phyloP scores from a whole-genome alignment of 2,113 vertebrate genomes.

The Tretioscincus oriximinensis region DNA sequence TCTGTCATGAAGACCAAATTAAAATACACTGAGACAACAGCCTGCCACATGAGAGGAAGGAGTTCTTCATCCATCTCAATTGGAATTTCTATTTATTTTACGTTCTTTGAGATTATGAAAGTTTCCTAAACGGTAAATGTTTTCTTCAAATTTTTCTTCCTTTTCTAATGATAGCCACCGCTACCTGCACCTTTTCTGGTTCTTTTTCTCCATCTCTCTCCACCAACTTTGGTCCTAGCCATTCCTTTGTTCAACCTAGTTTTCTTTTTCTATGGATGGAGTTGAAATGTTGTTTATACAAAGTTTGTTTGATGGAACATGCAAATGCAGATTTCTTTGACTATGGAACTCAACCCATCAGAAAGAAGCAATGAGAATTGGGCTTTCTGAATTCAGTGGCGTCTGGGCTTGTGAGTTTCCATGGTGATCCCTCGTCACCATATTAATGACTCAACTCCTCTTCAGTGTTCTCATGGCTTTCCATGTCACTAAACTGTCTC shows the following conservation, averaged over 20 bases:
- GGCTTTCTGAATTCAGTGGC: constrained; percentile 14
- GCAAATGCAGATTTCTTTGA: constrained; percentile 8
- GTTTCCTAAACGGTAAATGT: background rate
- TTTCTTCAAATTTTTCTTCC: background rate
- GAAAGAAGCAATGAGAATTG: constrained; percentile 21
- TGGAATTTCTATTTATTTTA: background rate
- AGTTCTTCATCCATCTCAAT: background rate
- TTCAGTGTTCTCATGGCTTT: constrained; percentile 17
- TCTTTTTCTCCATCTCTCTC: background rate
- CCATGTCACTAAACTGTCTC: background rate
- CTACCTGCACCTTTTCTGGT: background rate
- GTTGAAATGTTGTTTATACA: background rate
- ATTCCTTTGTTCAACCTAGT: background rate
- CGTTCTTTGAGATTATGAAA: background rate
- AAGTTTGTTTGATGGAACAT: constrained; percentile 33
- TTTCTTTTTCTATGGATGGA: background rate
- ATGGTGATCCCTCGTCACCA: constrained; percentile 39
- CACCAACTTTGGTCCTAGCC: background rate
- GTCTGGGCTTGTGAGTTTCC: constrained; percentile 33
- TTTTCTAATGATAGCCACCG: background rate
- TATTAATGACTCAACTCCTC: constrained; percentile 31
- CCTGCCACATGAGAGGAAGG: background rate
- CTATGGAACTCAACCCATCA: constrained; percentile 4
- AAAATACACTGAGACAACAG: background rate
- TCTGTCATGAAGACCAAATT: background rate